phyloP scores from a whole-genome alignment of 2,888 invertebrate genomes.

The Clitarchus hookeri region DNA sequence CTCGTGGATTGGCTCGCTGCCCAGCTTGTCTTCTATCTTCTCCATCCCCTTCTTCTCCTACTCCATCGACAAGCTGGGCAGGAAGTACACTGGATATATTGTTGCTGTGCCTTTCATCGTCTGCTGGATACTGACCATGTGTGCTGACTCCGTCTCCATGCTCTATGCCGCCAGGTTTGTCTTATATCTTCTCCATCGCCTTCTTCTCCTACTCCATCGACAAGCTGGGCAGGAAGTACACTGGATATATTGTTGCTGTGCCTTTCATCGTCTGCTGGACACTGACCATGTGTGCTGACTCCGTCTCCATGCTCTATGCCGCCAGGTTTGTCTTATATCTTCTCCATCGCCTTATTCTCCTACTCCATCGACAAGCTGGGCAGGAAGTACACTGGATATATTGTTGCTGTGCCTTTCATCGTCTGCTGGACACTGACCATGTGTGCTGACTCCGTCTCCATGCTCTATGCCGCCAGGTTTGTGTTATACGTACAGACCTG shows the following conservation, averaged over 20 bases:
- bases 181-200: neutral
- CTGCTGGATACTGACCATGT: neutral
- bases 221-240: neutral
- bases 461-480: neutral
- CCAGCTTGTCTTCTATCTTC: neutral
- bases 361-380: neutral
- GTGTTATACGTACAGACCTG: too few species aligned
- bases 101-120: neutral
- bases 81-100: neutral
- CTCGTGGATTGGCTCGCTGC: slow-evolving; percentile 1
- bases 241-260: neutral
- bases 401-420: neutral
- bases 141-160: neutral
- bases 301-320: neutral
- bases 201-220: neutral
- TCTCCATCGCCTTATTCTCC: neutral
- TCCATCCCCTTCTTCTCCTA: neutral
- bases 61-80: neutral
- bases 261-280: neutral
- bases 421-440: neutral
- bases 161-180: neutral
- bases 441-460: neutral
- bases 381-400: neutral
- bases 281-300: neutral
- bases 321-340: neutral